Evolutionary conservation across 2,888 invertebrate genomes (phyloP).

Genomic region (Bruchidius siliquastri): DNA sequence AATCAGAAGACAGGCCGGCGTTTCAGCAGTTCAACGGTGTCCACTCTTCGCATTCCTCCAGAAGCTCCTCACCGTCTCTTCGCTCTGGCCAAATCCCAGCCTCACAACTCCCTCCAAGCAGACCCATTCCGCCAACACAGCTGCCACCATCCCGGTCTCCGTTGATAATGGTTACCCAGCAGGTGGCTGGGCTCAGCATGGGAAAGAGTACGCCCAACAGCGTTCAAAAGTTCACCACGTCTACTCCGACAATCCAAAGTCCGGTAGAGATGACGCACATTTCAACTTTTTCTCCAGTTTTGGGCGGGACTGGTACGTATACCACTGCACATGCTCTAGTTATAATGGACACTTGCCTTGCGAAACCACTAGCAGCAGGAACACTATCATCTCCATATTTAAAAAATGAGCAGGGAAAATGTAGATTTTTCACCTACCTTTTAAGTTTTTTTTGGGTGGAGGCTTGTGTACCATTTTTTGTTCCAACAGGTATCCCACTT

Average conservation of each 20-base stretch:
- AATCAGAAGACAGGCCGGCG: neutral
- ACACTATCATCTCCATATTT: too few species aligned
- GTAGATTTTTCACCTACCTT: too few species aligned
- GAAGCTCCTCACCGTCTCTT: slow-evolving; percentile 42
- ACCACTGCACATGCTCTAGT: neutral
- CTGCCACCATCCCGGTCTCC: slow-evolving; percentile 30
- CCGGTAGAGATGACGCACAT: neutral
- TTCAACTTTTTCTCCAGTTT: neutral
- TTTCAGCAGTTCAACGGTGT: slow-evolving; percentile 38
- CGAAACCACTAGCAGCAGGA: too few species aligned
- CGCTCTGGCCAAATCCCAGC: slow-evolving; percentile 34
- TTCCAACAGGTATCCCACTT: too few species aligned
- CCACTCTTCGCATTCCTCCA: slow-evolving; percentile 43
- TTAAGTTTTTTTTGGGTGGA: too few species aligned
- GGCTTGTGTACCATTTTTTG: too few species aligned
- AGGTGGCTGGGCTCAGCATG: slow-evolving; percentile 31
- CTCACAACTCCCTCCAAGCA: slow-evolving; percentile 35
- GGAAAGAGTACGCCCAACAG: slow-evolving; percentile 18
- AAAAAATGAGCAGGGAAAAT: too few species aligned
- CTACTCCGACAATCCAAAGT: slow-evolving; percentile 34
- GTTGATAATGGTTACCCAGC: slow-evolving; percentile 26
- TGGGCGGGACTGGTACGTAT: neutral
- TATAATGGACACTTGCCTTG: too few species aligned
- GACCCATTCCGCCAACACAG: slow-evolving; percentile 37
- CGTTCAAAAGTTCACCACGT: slow-evolving; percentile 32